Evolutionary conservation across 2,888 invertebrate genomes (phyloP).

Genomic region (Drosophila colorata): DNA sequence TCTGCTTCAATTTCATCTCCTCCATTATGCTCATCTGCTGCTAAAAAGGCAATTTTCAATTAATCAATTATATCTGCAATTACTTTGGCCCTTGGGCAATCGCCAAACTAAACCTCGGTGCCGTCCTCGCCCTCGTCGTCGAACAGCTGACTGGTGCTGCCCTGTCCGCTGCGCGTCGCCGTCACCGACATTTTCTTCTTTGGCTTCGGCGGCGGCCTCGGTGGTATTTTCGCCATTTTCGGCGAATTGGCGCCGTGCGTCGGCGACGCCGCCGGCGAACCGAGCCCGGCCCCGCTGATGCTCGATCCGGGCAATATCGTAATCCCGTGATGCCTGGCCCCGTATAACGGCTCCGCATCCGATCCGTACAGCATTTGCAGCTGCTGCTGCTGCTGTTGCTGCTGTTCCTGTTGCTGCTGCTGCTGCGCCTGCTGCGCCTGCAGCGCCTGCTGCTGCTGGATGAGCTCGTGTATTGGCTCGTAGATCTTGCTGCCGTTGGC

Average conservation of each 20-base stretch:
- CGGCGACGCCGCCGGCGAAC: conserved; percentile 40
- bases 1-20: conserved; percentile 7
- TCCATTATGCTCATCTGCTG: conserved; percentile 12
- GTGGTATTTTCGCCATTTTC: conserved; percentile 89
- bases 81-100: conserved; percentile 12
- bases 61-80: conserved; percentile 16
- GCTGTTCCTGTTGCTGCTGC: conserved; percentile 46
- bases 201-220: conserved; percentile 93
- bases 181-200: conserved; percentile 92
- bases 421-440: conserved; percentile 59
- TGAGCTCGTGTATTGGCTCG: conserved; percentile 84
- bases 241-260: conserved; percentile 58
- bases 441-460: conserved; percentile 73
- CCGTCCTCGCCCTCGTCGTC: conserved; percentile 96
- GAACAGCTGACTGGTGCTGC: conserved; percentile 90
- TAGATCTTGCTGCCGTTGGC: conserved; percentile 81
- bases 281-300: conserved; percentile 59
- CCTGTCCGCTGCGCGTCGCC: conserved; percentile 85
- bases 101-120: conserved; percentile 90
- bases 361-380: conserved; percentile 60
- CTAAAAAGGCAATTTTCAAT: conserved; percentile 45
- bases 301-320: conserved; percentile 82
- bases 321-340: conserved; percentile 76
- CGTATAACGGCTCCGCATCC: conserved; percentile 84
- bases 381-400: conserved; percentile 63